These are phyloP conservation scores for Patiria pectinifera DNA, from an alignment of 53 echinoderm and acorn worm genomes.

Conservation along the genomic window DNA sequence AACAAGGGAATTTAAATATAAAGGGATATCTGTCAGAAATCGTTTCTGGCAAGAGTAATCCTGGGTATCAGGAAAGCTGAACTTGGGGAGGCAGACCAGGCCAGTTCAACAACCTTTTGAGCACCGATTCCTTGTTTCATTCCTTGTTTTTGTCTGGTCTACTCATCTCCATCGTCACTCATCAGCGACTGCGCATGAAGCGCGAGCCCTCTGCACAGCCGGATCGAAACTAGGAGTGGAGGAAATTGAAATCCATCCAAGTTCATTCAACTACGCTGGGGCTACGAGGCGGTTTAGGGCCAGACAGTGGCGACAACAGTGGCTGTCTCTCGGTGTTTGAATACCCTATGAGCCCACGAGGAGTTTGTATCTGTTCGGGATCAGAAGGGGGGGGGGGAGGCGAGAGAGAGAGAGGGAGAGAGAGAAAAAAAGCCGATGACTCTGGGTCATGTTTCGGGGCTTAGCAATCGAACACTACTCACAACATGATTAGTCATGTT, in stretches of 20 bases:
- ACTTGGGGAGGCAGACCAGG: neutral
- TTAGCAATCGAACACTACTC: slow-evolving; percentile 64
- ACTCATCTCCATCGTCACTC: slow-evolving; percentile 38
- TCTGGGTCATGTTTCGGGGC: slow-evolving; percentile 44
- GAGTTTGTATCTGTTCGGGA: slow-evolving; percentile 48
- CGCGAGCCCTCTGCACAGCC: slow-evolving; percentile 14
- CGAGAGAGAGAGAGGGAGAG: neutral
- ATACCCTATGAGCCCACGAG: slow-evolving; percentile 31
- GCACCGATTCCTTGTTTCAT: slow-evolving; percentile 16
- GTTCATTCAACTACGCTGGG: slow-evolving; percentile 60
- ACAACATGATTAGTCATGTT: slow-evolving; percentile 64
- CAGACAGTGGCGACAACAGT: neutral
- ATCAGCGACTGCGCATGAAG: slow-evolving; percentile 39
- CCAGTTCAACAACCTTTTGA: slow-evolving; percentile 50
- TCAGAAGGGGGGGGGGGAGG: neutral
- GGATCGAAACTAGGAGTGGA: slow-evolving; percentile 51
- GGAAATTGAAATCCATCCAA: slow-evolving; percentile 67
- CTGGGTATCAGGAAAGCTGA: neutral
- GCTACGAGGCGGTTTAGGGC: neutral
- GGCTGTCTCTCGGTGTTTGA: slow-evolving; percentile 34
- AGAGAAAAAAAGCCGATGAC: neutral
- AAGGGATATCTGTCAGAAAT: neutral
- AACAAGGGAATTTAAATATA: no score
- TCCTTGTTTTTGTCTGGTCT: slow-evolving; percentile 2
- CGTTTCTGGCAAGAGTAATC: neutral